Evolutionary conservation across 2,113 vertebrate species (phyloP).

Genomic region (Platanista minor): DNA sequence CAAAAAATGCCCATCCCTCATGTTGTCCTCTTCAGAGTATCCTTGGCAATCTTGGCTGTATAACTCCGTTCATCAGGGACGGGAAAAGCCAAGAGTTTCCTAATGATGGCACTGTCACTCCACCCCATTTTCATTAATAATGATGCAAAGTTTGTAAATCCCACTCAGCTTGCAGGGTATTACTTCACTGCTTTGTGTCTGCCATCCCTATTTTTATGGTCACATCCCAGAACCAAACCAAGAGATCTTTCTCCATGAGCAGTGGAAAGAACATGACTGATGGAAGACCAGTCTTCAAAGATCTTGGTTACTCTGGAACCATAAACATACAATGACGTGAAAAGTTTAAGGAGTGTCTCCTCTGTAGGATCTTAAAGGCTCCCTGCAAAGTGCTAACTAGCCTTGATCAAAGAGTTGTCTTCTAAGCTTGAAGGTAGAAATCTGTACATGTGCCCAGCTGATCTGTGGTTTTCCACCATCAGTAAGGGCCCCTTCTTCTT

Average conservation of each 20-base stretch:
- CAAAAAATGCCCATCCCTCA: not conserved
- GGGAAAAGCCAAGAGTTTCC: not conserved
- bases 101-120: accelerated
- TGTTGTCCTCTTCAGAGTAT: not conserved
- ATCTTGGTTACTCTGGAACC: not conserved
- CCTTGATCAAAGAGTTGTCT: not conserved
- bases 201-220: not conserved
- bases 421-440: not conserved
- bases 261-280: not conserved
- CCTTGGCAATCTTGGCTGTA: not conserved
- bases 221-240: not conserved
- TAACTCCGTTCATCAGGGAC: not conserved
- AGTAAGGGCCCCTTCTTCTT: not conserved
- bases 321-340: not conserved
- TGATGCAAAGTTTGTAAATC: not conserved
- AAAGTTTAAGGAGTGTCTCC: not conserved
- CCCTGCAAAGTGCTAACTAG: not conserved
- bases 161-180: not conserved
- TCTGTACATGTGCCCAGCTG: not conserved
- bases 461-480: not conserved
- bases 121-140: not conserved
- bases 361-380: not conserved
- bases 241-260: not conserved
- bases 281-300: not conserved
- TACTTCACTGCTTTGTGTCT: not conserved